Percentiles rank a stretch among this genome's conserved stretches.
These are phyloP conservation scores for Tipula unca DNA, from an alignment of 2,888 invertebrate genomes.

Conservation along the genomic window DNA sequence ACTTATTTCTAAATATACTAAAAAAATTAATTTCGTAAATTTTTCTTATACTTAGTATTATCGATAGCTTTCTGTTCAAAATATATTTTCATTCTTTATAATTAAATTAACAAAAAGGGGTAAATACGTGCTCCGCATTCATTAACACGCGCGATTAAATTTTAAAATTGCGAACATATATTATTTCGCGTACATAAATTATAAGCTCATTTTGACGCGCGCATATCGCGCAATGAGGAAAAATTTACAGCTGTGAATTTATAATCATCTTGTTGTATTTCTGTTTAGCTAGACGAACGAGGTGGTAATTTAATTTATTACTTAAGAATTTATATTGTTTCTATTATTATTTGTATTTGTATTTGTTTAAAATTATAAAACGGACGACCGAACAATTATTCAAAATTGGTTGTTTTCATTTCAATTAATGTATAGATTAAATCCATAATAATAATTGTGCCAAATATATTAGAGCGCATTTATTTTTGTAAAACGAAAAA, in stretches of 20 bases:
- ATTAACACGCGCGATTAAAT: no score
- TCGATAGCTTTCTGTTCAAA: not conserved
- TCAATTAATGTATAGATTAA: no score
- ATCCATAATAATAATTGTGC: not conserved
- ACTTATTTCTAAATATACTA: not conserved
- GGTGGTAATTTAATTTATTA: not conserved
- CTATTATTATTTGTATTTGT: no score
- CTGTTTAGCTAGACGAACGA: not conserved
- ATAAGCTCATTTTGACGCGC: not conserved
- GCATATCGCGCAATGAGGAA: not conserved
- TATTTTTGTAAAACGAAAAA: no score
- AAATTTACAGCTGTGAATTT: not conserved
- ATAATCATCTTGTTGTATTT: not conserved
- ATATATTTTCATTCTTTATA: not conserved
- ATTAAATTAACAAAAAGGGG: not conserved
- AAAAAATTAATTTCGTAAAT: not conserved
- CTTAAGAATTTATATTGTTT: not conserved
- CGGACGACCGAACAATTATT: not conserved
- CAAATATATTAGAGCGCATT: no score
- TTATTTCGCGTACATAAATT: not conserved
- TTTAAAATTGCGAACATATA: no score
- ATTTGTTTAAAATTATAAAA: not conserved
- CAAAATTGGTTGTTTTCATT: not conserved
- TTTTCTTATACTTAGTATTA: not conserved
- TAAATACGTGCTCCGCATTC: no score